A percentile compares a stretch with the other conserved stretches of the same genome.
phyloP scores from a whole-genome alignment of 2,888 invertebrate genomes.

The Eupithecia abbreviata region DNA sequence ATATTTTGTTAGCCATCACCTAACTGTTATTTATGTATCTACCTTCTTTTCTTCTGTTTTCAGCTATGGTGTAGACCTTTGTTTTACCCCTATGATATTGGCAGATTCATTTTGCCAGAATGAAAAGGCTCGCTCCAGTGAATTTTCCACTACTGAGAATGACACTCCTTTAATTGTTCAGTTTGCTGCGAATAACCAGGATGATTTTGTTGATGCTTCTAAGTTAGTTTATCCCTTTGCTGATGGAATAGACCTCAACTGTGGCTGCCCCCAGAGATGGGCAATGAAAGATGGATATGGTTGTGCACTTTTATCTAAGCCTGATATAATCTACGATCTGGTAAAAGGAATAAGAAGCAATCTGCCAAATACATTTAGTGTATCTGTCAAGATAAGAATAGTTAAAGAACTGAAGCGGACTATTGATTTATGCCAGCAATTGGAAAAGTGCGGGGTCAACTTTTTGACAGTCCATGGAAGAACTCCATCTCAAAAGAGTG shows the following conservation, averaged over 20 bases:
- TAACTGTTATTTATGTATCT: neutral
- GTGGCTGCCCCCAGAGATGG: conserved; percentile 99
- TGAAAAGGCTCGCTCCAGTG: conserved; percentile 91
- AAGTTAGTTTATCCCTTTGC: conserved; percentile 92
- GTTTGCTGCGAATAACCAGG: conserved; percentile 94
- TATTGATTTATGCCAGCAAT: conserved; percentile 89
- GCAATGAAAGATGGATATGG: conserved; percentile 96
- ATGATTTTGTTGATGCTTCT: conserved; percentile 93
- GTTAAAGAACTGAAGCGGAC: conserved; percentile 87
- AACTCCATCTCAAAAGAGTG: conserved; percentile 91
- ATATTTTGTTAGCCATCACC: neutral
- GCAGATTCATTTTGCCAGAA: conserved; percentile 97
- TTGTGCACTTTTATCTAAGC: conserved; percentile 91
- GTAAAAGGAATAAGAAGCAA: conserved; percentile 89
- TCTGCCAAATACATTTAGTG: conserved; percentile 89
- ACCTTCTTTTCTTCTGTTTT: conserved; percentile 49
- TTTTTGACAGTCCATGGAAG: conserved; percentile 97
- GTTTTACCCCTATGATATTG: conserved; percentile 98
- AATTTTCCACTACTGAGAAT: conserved; percentile 89
- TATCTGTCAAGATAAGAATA: conserved; percentile 96
- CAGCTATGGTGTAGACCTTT: conserved; percentile 93
- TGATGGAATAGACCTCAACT: conserved; percentile 97
- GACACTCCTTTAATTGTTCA: conserved; percentile 96
- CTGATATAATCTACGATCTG: conserved; percentile 92
- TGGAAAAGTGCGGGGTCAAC: conserved; percentile 93